Conservation (phyloP, 2,888 invertebrate species). For the Silvanus unidentatus region DNA sequence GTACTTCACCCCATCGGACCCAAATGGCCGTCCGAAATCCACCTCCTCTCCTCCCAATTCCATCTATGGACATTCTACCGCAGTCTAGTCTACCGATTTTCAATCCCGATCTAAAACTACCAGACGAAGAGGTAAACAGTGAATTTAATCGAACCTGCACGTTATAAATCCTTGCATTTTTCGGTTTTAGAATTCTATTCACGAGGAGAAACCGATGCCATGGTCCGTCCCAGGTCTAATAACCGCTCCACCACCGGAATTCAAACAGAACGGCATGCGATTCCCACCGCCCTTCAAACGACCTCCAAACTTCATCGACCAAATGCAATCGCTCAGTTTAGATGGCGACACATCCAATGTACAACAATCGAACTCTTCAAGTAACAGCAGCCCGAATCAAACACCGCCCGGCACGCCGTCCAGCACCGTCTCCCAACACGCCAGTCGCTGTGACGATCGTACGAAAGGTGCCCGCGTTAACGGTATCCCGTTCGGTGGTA, state of each 20-base stretch:
- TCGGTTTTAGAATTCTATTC: neutral
- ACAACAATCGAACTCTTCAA: slow-evolving; percentile 51
- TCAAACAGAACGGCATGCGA: slow-evolving; percentile 38
- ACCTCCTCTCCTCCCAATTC: slow-evolving; percentile 26
- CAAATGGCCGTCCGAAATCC: slow-evolving; percentile 34
- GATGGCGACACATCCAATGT: slow-evolving; percentile 46
- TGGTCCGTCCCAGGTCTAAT: slow-evolving; percentile 17
- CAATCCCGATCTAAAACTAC: slow-evolving; percentile 26
- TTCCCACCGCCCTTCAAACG: slow-evolving; percentile 20
- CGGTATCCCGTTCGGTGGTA: slow-evolving; percentile 34
- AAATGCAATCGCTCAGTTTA: slow-evolving; percentile 48
- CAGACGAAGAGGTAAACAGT: slow-evolving; percentile 33
- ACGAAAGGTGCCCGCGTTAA: slow-evolving; percentile 26
- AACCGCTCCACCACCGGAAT: slow-evolving; percentile 15
- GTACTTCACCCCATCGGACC: slow-evolving; percentile 58
- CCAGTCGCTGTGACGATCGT: slow-evolving; percentile 16
- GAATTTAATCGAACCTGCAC: neutral
- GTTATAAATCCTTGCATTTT: neutral
- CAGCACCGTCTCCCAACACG: slow-evolving; percentile 15
- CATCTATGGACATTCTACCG: slow-evolving; percentile 38
- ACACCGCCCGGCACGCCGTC: slow-evolving; percentile 50
- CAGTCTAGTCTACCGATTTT: slow-evolving; percentile 34
- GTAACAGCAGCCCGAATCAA: slow-evolving; percentile 54
- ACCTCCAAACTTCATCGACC: slow-evolving; percentile 40
- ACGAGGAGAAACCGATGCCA: slow-evolving; percentile 22